Percentiles rank a stretch among this genome's conserved stretches.
Conservation (phyloP, 2,113 vertebrate species). For the Zosterops borbonicus region DNA sequence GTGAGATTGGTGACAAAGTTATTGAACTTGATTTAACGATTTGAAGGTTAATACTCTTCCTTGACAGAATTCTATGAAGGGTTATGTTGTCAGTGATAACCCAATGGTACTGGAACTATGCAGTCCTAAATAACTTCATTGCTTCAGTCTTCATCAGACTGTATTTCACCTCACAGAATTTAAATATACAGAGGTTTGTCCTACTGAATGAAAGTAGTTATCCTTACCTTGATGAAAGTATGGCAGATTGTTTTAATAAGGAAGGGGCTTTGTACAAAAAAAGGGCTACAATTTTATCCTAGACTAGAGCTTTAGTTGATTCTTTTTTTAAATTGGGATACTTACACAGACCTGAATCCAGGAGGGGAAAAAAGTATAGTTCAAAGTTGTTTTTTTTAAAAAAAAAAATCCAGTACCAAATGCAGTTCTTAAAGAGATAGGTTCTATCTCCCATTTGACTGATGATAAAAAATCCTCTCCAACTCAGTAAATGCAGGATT, state of each 20-base stretch:
- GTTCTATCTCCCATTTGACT: neutral
- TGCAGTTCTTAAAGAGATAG: neutral
- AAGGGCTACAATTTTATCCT: neutral
- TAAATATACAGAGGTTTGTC: neutral
- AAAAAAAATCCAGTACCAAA: neutral
- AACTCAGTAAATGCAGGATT: neutral
- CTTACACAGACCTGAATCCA: neutral
- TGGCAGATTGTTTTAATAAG: neutral
- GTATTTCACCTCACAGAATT: neutral
- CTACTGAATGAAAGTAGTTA: neutral
- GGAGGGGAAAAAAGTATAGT: neutral
- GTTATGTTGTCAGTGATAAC: neutral
- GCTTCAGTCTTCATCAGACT: neutral
- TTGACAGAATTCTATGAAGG: neutral
- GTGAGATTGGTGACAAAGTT: neutral
- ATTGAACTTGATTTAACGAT: neutral
- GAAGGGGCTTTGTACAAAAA: neutral
- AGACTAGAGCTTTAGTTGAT: neutral
- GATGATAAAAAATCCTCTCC: neutral
- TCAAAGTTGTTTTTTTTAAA: neutral
- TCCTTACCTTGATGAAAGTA: neutral
- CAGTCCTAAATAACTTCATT: neutral
- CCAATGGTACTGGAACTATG: neutral
- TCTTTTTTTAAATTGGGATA: neutral
- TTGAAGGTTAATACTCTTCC: neutral